A percentile compares a stretch with the other conserved stretches of the same genome.
Conservation (phyloP, 2,888 invertebrate genomes). For the Seira ritae region DNA sequence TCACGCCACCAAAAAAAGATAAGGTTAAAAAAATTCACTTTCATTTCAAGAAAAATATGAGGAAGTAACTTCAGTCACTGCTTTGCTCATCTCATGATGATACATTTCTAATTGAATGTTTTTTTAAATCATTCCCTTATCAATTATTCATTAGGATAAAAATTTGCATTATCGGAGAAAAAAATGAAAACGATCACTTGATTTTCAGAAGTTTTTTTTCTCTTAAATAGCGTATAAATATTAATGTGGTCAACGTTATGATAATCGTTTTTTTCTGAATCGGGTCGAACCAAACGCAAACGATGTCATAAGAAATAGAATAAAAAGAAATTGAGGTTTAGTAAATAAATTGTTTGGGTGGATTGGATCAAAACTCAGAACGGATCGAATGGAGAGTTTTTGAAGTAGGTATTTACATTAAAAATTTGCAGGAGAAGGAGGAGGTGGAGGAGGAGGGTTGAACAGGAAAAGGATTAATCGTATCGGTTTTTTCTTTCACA, state of each 20-base stretch:
- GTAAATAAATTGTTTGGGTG: background rate
- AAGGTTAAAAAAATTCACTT: constrained; percentile 3
- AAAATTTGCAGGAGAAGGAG: background rate
- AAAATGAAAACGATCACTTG: too few species aligned
- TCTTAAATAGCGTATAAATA: too few species aligned
- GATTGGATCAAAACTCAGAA: too few species aligned
- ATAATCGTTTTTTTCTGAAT: too few species aligned
- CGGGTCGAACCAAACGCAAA: too few species aligned
- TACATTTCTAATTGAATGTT: background rate
- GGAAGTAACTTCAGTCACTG: too few species aligned
- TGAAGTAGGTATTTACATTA: background rate
- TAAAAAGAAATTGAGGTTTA: background rate
- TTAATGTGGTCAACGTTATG: too few species aligned
- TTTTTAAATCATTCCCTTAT: background rate
- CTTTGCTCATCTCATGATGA: too few species aligned
- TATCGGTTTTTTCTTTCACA: constrained; percentile 60
- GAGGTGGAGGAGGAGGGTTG: constrained; percentile 8
- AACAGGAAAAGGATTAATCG: constrained; percentile 44
- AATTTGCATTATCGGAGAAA: too few species aligned
- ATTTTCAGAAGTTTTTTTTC: too few species aligned
- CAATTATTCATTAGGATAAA: background rate
- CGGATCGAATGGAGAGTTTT: background rate
- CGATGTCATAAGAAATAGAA: too few species aligned
- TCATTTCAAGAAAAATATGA: too few species aligned
- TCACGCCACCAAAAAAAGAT: background rate